These are phyloP conservation scores for Diuraphis noxia DNA, from an alignment of 1,140 invertebrate genomes.

Conservation along the genomic window DNA sequence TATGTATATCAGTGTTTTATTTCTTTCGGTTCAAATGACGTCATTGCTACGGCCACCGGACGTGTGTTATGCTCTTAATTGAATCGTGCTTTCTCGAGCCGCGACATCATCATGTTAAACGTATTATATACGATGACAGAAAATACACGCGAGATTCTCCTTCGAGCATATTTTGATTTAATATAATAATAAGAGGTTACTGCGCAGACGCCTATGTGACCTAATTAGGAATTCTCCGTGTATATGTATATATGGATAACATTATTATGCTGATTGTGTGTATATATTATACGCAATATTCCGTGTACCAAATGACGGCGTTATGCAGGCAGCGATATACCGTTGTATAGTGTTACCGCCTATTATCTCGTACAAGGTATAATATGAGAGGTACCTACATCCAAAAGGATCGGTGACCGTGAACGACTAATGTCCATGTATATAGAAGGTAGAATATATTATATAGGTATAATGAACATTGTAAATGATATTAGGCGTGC, in stretches of 20 bases:
- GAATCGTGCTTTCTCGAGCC: background rate
- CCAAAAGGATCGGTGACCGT: background rate
- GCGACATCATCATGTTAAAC: background rate
- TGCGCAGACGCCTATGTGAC: background rate
- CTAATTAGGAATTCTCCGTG: background rate
- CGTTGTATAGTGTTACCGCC: background rate
- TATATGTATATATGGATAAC: background rate
- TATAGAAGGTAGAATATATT: too few relatives aligned
- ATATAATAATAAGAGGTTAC: background rate
- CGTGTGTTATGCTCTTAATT: background rate
- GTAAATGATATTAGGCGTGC: background rate
- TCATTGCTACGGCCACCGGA: background rate
- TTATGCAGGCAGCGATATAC: background rate
- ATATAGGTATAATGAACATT: too few relatives aligned
- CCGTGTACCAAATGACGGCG: background rate
- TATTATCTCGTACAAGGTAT: background rate
- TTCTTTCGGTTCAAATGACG: background rate
- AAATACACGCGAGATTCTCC: background rate
- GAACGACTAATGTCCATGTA: background rate
- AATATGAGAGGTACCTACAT: too few relatives aligned
- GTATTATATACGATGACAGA: background rate
- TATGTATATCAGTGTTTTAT: background rate
- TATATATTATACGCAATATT: background rate
- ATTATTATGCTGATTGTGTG: background rate
- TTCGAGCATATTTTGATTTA: background rate